Base-by-base conservation (phyloP, 2,888 invertebrate genomes). In the Zhuqinia jingwanae region DNA sequence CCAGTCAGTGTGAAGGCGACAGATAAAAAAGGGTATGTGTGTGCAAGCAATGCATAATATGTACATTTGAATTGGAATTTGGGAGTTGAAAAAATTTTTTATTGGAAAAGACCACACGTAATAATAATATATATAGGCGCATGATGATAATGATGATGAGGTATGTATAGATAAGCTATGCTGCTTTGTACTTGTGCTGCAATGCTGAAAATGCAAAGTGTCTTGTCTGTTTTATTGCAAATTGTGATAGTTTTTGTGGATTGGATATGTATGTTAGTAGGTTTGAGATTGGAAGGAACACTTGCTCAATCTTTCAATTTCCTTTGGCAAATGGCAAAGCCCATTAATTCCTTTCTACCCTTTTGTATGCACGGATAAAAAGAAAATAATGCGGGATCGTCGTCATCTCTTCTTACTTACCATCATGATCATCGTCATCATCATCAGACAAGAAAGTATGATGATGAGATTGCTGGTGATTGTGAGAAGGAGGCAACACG, bases 1-100 rank as follows among this genome's bases (percentile, higher is more conserved):
- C 65, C 65, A 65, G 65, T 65, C 65, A 65, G 65, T 65, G 65
- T 65, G 65, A 65, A 65, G 65, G 65, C 65, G 65, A 65, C 65
- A 65, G 65, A 36, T 36, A 42, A 22, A 17, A 36, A 36, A n/a
- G n/a, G n/a, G n/a, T n/a, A n/a, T n/a, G n/a, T n/a, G 65, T 36
- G 36, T 65, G 65, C 36, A 17, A 17, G 65, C 36, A 65, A 65
- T 65, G 65, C 36, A 17, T 53, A 6, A 5, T 17, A 17, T 17
- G 17, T 6, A 65, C 65, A 65, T 17, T 42, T 27, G 60, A 3
- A 27, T 15, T 2, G 27, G 27, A 30, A 36, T 6, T 36, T 36
- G 8, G 20, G 27, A 65, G 36, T 3, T n/a, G 36, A 8, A 3
- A 6, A 36, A 36, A 36, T 36, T 6, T 36, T 3, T 6, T 36